These are phyloP conservation scores for Agonopterix heracliana DNA, from an alignment of 2,888 invertebrate species.

Conservation along the genomic window DNA sequence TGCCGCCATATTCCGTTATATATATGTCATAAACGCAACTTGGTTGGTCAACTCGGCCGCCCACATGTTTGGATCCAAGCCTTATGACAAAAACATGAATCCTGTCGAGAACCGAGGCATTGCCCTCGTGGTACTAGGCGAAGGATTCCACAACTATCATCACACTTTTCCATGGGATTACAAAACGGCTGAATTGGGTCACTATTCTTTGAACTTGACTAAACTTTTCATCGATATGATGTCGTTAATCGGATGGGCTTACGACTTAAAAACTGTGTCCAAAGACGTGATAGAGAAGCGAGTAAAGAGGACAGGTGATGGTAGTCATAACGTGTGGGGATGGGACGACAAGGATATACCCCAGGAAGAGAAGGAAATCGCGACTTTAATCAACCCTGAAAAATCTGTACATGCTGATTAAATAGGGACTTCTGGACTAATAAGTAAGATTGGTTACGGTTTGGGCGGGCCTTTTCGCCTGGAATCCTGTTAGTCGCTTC, in stretches of 20 bases:
- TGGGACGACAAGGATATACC: constrained; percentile 78
- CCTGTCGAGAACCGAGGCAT: constrained; percentile 83
- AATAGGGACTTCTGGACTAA: background rate
- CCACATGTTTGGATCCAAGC: constrained; percentile 85
- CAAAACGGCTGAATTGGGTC: constrained; percentile 86
- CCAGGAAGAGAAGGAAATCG: constrained; percentile 28
- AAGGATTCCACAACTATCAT: constrained; percentile 93
- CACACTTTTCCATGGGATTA: constrained; percentile 92
- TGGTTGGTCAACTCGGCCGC: constrained; percentile 91
- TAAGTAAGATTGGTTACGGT: no score
- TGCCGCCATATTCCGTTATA: constrained; percentile 82
- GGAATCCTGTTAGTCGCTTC: no score
- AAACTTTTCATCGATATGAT: constrained; percentile 87
- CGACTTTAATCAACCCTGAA: constrained; percentile 22
- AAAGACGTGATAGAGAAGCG: constrained; percentile 81
- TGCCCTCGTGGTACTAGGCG: constrained; percentile 80
- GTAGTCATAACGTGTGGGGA: constrained; percentile 84
- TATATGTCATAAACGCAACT: constrained; percentile 80
- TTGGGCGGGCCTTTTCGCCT: no score
- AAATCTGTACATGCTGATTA: background rate
- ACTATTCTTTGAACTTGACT: constrained; percentile 82
- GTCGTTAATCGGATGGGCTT: constrained; percentile 89
- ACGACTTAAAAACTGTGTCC: constrained; percentile 89
- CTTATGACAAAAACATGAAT: constrained; percentile 87
- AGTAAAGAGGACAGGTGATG: constrained; percentile 84